Conservation (phyloP, 1,140 invertebrate species). For the Monomorium pharaonis region DNA sequence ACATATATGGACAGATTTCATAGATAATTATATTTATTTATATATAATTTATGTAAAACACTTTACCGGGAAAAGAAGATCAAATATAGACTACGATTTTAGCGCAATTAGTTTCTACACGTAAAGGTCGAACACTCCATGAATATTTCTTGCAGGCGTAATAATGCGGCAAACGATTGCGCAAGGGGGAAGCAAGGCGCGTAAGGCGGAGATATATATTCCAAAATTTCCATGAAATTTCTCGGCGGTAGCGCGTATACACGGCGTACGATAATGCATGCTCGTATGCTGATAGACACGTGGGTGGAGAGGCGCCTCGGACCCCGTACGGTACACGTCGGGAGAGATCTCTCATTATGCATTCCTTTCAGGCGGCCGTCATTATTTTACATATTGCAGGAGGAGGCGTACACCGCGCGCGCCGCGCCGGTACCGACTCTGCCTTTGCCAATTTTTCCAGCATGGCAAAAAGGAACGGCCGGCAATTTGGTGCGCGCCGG, state of each 20-base stretch:
- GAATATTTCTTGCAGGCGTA: conserved; percentile 49
- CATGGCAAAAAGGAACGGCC: conserved; percentile 74
- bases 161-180: conserved; percentile 44
- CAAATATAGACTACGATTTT: not conserved
- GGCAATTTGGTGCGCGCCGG: conserved; percentile 68
- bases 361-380: conserved; percentile 77
- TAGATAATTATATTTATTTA: too few species aligned
- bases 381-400: conserved; percentile 78
- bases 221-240: conserved; percentile 72
- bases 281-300: conserved; percentile 73
- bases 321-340: conserved; percentile 67
- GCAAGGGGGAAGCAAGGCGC: conserved; percentile 4
- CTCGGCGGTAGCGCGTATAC: conserved; percentile 66
- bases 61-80: not conserved
- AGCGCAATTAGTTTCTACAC: not conserved
- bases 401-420: conserved; percentile 72
- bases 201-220: conserved; percentile 59
- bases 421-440: conserved; percentile 61
- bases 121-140: conserved; percentile 9
- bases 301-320: conserved; percentile 71
- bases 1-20: too few species aligned
- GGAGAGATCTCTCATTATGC: conserved; percentile 76
- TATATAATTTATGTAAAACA: too few species aligned
- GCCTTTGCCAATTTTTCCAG: conserved; percentile 75
- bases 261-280: conserved; percentile 71